Conservation (phyloP, 53 echinoderm and acorn worm species). For the Zoroaster sp. region DNA sequence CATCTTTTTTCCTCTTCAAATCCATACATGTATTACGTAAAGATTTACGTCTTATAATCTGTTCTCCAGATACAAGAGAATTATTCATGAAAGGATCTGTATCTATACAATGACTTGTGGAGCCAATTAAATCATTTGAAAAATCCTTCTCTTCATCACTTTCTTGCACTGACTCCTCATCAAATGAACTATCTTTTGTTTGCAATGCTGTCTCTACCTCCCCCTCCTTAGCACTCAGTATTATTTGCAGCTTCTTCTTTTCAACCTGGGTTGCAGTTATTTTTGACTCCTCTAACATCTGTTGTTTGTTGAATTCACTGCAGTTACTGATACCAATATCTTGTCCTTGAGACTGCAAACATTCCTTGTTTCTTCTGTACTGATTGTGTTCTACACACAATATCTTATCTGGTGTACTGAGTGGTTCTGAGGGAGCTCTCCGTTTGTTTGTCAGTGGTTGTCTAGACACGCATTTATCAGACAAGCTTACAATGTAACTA, state of each 20-base stretch:
- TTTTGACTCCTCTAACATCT: background rate
- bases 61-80: background rate
- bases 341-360: background rate
- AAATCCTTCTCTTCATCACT: background rate
- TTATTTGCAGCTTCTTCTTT: background rate
- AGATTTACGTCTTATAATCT: constrained; percentile 4
- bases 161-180: background rate
- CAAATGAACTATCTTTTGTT: background rate
- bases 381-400: background rate
- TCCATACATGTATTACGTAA: background rate
- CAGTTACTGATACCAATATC: background rate
- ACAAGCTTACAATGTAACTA: background rate
- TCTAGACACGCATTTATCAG: background rate
- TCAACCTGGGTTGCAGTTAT: background rate
- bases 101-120: background rate
- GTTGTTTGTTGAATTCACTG: background rate
- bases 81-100: background rate
- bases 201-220: background rate
- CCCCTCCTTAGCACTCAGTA: background rate
- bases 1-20: background rate
- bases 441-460: background rate
- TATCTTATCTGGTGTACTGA: background rate
- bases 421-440: background rate
- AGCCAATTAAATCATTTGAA: no score
- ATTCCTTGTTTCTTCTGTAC: background rate